These are phyloP conservation scores for Graptemys geographica DNA, from an alignment of 2,797 vertebrate genomes.

Conservation along the genomic window DNA sequence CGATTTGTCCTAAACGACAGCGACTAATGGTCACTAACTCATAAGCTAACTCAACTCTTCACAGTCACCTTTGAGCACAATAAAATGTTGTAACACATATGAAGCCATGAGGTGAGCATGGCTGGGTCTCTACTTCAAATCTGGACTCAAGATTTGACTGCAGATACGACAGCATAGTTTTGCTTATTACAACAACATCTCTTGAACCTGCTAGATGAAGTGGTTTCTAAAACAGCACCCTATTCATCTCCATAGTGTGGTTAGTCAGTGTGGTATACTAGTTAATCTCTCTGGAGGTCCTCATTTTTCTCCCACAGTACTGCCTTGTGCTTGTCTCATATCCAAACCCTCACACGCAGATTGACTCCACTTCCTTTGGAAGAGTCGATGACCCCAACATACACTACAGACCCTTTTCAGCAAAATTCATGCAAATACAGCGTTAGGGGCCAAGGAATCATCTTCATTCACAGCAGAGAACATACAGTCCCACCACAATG, in stretches of 20 bases:
- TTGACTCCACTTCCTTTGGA: no score
- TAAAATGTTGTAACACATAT: neutral
- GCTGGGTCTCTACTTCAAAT: neutral
- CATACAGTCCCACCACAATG: neutral
- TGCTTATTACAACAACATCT: neutral
- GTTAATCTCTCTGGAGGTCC: neutral
- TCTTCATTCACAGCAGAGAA: neutral
- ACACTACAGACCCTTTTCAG: neutral
- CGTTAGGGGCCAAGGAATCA: neutral
- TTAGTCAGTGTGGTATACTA: neutral
- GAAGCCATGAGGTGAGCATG: neutral
- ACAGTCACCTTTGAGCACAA: neutral
- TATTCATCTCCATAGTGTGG: neutral
- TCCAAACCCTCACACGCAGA: neutral
- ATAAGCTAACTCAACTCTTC: neutral
- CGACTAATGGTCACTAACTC: neutral
- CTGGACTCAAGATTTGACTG: neutral
- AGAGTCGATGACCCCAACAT: no score
- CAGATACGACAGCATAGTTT: neutral
- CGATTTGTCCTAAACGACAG: neutral
- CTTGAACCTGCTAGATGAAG: neutral
- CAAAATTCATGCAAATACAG: neutral
- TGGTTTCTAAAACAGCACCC: neutral
- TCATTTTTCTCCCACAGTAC: neutral
- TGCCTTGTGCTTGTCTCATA: neutral